phyloP scores from a whole-genome alignment of 1,140 invertebrate genomes.

The Aplysia californica region DNA sequence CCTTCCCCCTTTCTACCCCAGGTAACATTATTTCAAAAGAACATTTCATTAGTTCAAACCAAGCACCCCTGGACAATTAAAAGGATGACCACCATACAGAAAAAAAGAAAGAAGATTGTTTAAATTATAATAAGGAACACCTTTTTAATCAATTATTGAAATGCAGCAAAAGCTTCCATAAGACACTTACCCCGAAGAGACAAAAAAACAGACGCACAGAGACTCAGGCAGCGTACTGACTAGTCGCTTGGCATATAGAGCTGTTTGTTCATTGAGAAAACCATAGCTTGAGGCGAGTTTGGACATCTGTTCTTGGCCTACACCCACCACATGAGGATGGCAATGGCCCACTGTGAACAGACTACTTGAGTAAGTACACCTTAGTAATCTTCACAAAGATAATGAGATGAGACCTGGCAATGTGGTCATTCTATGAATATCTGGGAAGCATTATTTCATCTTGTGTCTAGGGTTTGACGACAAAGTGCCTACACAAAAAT shows the following conservation, averaged over 20 bases:
- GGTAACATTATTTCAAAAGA: too few species aligned
- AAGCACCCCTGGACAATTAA: too few species aligned
- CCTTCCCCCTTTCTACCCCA: too few species aligned
- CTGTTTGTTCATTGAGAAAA: constrained; percentile 95
- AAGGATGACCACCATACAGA: too few species aligned
- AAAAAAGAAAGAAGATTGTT: too few species aligned
- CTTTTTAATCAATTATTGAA: not conserved
- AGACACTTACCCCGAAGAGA: constrained; percentile 83
- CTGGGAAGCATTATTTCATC: too few species aligned
- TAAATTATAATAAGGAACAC: too few species aligned
- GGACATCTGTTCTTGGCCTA: constrained; percentile 85
- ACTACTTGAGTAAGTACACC: not conserved
- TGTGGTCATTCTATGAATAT: not conserved
- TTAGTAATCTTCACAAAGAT: not conserved
- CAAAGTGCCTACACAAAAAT: not conserved
- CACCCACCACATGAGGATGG: constrained; percentile 91
- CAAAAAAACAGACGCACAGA: constrained; percentile 91
- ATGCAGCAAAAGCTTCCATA: too few species aligned
- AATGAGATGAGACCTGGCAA: not conserved
- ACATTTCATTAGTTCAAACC: too few species aligned
- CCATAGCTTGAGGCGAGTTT: constrained; percentile 93
- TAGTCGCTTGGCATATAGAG: constrained; percentile 89
- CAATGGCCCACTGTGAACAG: constrained; percentile 91
- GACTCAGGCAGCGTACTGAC: constrained; percentile 78
- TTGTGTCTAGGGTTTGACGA: not conserved